Percentiles rank a stretch among this genome's conserved stretches.
Conservation (phyloP, 2,797 vertebrate genomes). For the Chromis chromis region DNA sequence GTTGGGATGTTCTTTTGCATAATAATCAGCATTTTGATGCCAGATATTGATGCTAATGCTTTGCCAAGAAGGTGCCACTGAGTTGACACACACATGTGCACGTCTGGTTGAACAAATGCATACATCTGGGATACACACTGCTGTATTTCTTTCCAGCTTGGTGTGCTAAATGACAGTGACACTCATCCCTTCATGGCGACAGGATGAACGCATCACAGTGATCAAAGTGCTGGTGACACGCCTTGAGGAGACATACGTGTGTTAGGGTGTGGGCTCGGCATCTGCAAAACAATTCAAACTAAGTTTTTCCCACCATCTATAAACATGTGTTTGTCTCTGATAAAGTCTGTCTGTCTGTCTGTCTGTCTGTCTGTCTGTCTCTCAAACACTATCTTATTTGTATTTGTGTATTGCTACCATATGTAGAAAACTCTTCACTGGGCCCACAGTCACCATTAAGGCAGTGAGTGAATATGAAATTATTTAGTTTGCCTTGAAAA, state of each 20-base stretch:
- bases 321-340: slow-evolving; percentile 66
- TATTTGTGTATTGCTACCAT: neutral
- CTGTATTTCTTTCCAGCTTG: slow-evolving; percentile 34
- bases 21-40: slow-evolving; percentile 15
- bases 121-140: slow-evolving; percentile 27
- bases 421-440: neutral
- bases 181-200: slow-evolving; percentile 74
- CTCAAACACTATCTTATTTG: neutral
- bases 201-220: slow-evolving; percentile 62
- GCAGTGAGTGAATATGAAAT: neutral
- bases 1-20: slow-evolving; percentile 40
- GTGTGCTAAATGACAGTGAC: slow-evolving; percentile 80
- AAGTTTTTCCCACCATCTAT: slow-evolving; percentile 53
- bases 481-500: too few relatives aligned
- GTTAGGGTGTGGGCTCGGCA: slow-evolving; percentile 45
- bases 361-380: neutral
- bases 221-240: slow-evolving; percentile 70
- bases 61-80: slow-evolving; percentile 64
- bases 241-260: slow-evolving; percentile 70
- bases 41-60: slow-evolving; percentile 59
- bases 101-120: slow-evolving; percentile 12
- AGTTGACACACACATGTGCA: slow-evolving; percentile 8
- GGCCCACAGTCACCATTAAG: slow-evolving; percentile 2
- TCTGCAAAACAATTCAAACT: slow-evolving; percentile 46
- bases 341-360: slow-evolving; percentile 45